phyloP scores from a whole-genome alignment of 35 echinoderm and acorn worm species.

The Lytechinus variegatus region DNA sequence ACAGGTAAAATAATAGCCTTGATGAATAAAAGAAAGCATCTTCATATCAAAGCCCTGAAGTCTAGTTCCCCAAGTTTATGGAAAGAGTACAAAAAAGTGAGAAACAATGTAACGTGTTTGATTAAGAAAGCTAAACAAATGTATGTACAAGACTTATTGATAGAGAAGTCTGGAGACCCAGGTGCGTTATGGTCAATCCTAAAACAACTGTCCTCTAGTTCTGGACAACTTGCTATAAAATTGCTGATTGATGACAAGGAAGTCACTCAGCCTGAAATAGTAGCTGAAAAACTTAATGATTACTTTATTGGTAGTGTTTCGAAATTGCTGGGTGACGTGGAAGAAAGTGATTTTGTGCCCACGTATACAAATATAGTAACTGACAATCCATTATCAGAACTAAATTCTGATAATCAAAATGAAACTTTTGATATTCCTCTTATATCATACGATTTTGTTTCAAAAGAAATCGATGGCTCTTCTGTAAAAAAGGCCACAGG shows the following conservation, averaged over 20 bases:
- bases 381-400: background rate
- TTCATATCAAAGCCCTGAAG: background rate
- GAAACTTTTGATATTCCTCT: conserved; percentile 12
- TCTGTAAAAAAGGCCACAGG: background rate
- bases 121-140: conserved; percentile 14
- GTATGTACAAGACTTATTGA: background rate
- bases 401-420: background rate
- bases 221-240: conserved; percentile 15
- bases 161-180: conserved; percentile 19
- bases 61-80: background rate
- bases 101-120: background rate
- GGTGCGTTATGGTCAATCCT: conserved; percentile 12
- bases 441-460: background rate
- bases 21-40: conserved; percentile 19
- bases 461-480: background rate
- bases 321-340: background rate
- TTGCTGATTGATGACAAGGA: background rate
- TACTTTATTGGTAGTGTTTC: conserved; percentile 26
- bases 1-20: conserved; percentile 15
- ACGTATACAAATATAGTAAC: background rate
- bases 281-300: conserved; percentile 26
- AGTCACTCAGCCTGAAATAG: background rate
- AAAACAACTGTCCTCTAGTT: conserved; percentile 13
- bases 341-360: background rate
- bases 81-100: background rate